Base-by-base conservation (phyloP, 92 coral and sea anemone species). In the Heliopora coerulea region DNA sequence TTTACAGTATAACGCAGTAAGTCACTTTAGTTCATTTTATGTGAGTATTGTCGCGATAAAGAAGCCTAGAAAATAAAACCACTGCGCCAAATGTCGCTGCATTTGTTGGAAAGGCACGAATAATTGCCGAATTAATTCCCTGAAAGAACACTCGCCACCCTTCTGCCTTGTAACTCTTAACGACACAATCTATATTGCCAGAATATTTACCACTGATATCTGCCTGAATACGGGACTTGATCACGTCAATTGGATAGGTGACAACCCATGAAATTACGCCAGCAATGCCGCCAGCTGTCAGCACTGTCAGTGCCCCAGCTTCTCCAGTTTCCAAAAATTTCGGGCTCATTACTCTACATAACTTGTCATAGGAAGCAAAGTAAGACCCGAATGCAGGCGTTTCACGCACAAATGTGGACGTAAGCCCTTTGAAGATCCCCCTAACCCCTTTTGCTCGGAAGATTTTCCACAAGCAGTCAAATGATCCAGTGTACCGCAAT, bases 171-270 rank as follows among this genome's bases (percentile, higher is more conserved):
- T 83, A 93, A 68, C 88, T 90, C 82, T 86, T 81, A 0, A 90
- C 49, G n/a, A 87, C 78, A 62, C 98, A 90, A 69, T 93, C 98
- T 10, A 42, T 34, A 57, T 60, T 56, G 44, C 91, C 92, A 46
- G 80, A 72, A 78, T 93, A 93, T 62, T 79, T 84, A 13, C 98
- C 95, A 59, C 72, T 80, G 34, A 90, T 90, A 61, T 93, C 98
- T n/a, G 98, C 96, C 78, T 93, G 98, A 63, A 90, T 75, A 41
- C 95, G 89, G 4, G 98, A 90, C 80, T 93, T 93, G 3, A 88
- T 49, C 28, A 90, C 96, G 69, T 93, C 98, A 35, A 86, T 50
- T 0, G 98, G 97, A 72, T 90, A 93, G 10, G 93, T 89, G 17
- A 89, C 83, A 26, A 74, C 56, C 98, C 98, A 93, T 0, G 96